phyloP scores from a whole-genome alignment of 92 coral and sea anemone genomes.

The Parazoanthus swiftii region DNA sequence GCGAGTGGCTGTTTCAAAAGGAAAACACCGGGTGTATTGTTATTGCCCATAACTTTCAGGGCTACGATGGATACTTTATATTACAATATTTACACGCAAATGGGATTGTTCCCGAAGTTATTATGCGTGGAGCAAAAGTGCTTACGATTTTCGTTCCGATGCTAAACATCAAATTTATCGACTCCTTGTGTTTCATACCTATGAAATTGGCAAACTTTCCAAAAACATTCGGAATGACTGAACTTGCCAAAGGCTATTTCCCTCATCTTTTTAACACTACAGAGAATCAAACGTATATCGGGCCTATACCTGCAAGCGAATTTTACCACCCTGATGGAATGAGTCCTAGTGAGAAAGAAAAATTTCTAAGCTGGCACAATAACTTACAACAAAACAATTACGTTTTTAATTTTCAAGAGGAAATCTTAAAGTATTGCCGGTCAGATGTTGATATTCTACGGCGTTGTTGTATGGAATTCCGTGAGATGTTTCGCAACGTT shows the following conservation, averaged over 20 bases:
- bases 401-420: no score
- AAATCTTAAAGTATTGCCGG: no score
- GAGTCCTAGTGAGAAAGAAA: slow-evolving; percentile 25
- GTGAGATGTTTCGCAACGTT: not conserved
- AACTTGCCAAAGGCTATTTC: slow-evolving; percentile 33
- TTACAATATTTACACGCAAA: slow-evolving; percentile 34
- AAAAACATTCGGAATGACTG: slow-evolving; percentile 15
- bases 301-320: slow-evolving; percentile 26
- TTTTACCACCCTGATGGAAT: slow-evolving; percentile 41
- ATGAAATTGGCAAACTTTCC: slow-evolving; percentile 32
- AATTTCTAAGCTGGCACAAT: slow-evolving; percentile 12
- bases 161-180: slow-evolving; percentile 42
- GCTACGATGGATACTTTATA: slow-evolving; percentile 39
- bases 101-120: slow-evolving; percentile 7
- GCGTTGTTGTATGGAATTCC: not conserved
- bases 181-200: slow-evolving; percentile 29
- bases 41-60: slow-evolving; percentile 31
- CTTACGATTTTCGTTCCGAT: slow-evolving; percentile 18
- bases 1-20: no score
- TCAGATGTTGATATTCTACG: no score
- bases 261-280: slow-evolving; percentile 27
- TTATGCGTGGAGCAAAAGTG: slow-evolving; percentile 53
- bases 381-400: no score
- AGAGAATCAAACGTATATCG: slow-evolving; percentile 39
- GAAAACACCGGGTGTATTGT: no score